A percentile compares a stretch with the other conserved stretches of the same genome.
These are phyloP conservation scores for Diogma glabrata DNA, from an alignment of 2,888 invertebrate genomes.

Conservation along the genomic window DNA sequence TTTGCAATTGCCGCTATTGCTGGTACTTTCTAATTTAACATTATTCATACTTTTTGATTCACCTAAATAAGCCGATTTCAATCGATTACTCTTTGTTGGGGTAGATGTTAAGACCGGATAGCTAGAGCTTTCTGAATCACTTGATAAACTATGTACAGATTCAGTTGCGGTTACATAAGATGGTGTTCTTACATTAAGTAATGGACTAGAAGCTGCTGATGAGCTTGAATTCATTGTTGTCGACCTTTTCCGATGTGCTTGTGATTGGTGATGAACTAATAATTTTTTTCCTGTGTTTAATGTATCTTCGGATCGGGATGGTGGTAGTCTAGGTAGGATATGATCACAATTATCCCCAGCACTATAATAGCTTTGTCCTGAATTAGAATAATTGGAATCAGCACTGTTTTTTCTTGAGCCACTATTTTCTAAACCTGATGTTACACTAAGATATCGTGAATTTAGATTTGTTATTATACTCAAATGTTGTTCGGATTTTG, in stretches of 20 bases:
- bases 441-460: slow-evolving; percentile 44
- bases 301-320: slow-evolving; percentile 71
- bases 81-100: slow-evolving; percentile 42
- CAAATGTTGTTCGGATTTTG: slow-evolving; percentile 72
- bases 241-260: slow-evolving; percentile 42
- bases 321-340: slow-evolving; percentile 45
- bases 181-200: slow-evolving; percentile 48
- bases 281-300: slow-evolving; percentile 41
- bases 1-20: slow-evolving; percentile 39
- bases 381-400: slow-evolving; percentile 46
- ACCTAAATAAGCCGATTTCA: slow-evolving; percentile 40
- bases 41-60: slow-evolving; percentile 52
- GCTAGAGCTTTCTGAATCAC: slow-evolving; percentile 47
- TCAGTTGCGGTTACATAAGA: slow-evolving; percentile 53
- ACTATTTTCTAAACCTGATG: slow-evolving; percentile 28
- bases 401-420: slow-evolving; percentile 46
- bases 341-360: slow-evolving; percentile 29
- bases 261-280: slow-evolving; percentile 28
- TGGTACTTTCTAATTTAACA: slow-evolving; percentile 40
- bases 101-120: slow-evolving; percentile 42
- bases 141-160: slow-evolving; percentile 54
- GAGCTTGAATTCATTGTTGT: slow-evolving; percentile 45
- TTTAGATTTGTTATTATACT: slow-evolving; percentile 42
- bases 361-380: slow-evolving; percentile 38
- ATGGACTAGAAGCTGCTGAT: slow-evolving; percentile 58